Evolutionary conservation across 2,888 invertebrate species (phyloP), one percentile per base, ranked within the genome.

Genomic region (Cenopis cana): DNA sequence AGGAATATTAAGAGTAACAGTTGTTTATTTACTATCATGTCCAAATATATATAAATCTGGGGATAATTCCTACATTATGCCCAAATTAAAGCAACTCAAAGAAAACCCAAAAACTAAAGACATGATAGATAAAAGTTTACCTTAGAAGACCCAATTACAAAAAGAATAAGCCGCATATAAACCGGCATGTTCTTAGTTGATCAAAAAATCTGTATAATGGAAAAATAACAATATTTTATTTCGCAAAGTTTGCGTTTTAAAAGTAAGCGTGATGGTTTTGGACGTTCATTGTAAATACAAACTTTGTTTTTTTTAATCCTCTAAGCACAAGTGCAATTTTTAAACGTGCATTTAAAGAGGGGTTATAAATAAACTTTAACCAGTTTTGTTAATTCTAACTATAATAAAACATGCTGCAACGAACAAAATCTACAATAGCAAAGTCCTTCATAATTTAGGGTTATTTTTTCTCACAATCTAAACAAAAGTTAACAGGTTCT

Each of bases 391-490:
- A 52, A 0, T 38, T 50, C 50, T 24, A 50, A 67, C n/a, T 52
- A 18, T 14, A 50, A 56, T 41, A 65, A 52, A 67, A 57, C 24
- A 50, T 52, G 50, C 52, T 60, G 60, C 60, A 29, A 6, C 18
- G 11, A 52, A 60, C 54, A 60, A 49, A 69, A 56, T 36, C 3
- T 29, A 64, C 41, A 56, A 70, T 36, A 65, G 55, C 61, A 36
- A 61, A 33, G 38, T 54, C 65, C 65, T 20, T 56, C 18, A 67
- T 75, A 83, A 87, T 86, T 81, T 77, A 72, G 82, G 83, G 86
- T 78, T 83, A 79, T 80, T 83, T 83, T 85, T 88, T 88, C 87
- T 84, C 85, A 88, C 87, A 86, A 84, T 84, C 80, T 75, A 87
- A 86, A 88, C 85, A 88, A 86, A 85, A 79, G 81, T 80, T 82